Evolutionary conservation across 2,888 invertebrate genomes (phyloP), one percentile per base, ranked within the genome.

Genomic region (Hydropsyche betteni): DNA sequence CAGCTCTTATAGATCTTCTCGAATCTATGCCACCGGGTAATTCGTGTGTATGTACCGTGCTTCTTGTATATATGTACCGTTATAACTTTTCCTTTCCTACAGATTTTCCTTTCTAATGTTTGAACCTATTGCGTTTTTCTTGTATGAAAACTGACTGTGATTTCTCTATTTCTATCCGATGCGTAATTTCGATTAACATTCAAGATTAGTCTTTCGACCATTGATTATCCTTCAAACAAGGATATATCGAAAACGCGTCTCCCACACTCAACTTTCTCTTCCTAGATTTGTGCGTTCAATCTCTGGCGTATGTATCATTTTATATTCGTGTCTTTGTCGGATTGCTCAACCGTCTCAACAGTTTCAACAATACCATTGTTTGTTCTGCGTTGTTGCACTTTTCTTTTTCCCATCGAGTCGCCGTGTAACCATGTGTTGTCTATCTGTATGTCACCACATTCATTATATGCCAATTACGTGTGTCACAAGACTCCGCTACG

Each of bases 291-390:
- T 44, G 6, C 44, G 44, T 8, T 10, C 6, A 6, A 10, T 4
- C 44, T 10, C 44, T 10, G 44, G 44, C 44, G 10, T 44, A 44
- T 10, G 44, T 44, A 44, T 44, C 44, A 44, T 44, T 44, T 44
- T 44, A 44, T 44, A 44, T 44, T 44, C 44, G 44, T 44, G 44
- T 44, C 44, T 44, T 44, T 44, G 44, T 44, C 10, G 7, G 10
- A 44, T 44, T 44, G 44, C 44, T 44, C 44, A 44, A 44, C 58
- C 8, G n/a, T 64, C 44, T 44, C 44, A 44, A 44, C 58, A 24
- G 34, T 64, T 64, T 36, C 64, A 64, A 64, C 64, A 64, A 64
- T 64, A 36, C 33, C 64, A 64, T 64, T 64, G 64, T 64, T 64
- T 64, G 36, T n/a, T 64, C 64, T 44, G 44, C 44, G 4, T 44